These are phyloP conservation scores for Trichopoda pennipes DNA, from an alignment of 2,888 invertebrate genomes.

Conservation along the genomic window DNA sequence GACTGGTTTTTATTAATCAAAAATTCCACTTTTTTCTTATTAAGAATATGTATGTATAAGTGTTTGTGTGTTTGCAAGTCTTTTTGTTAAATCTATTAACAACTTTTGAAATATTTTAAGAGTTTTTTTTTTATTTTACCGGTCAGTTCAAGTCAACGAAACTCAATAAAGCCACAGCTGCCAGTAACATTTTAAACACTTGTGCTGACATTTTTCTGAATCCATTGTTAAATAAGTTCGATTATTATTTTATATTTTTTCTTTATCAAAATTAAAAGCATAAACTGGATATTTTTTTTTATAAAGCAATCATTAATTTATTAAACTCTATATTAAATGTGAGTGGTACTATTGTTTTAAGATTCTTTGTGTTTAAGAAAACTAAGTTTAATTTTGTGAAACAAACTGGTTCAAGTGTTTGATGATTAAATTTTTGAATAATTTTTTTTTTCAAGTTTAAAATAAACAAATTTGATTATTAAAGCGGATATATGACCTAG, in stretches of 20 bases:
- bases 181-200: conserved; percentile 43
- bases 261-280: conserved; percentile 29
- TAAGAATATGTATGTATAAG: conserved; percentile 8
- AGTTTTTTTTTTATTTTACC: conserved; percentile 8
- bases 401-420: not conserved
- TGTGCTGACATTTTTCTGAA: conserved; percentile 62
- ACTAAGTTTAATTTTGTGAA: not conserved
- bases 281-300: conserved; percentile 37
- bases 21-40: conserved; percentile 57
- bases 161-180: conserved; percentile 28
- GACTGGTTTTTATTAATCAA: conserved; percentile 54
- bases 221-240: conserved; percentile 57
- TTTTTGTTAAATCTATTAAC: conserved; percentile 16
- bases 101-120: conserved; percentile 45
- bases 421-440: too few relatives aligned
- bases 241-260: conserved; percentile 48
- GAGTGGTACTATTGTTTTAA: too few relatives aligned
- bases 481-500: conserved; percentile 11
- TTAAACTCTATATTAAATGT: not conserved
- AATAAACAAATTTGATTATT: not conserved
- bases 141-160: conserved; percentile 4
- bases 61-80: not conserved
- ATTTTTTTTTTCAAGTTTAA: not conserved
- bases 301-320: not conserved
- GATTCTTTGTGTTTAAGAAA: not conserved